phyloP scores from a whole-genome alignment of 2,888 invertebrate species.

The Drosophila diplacantha region DNA sequence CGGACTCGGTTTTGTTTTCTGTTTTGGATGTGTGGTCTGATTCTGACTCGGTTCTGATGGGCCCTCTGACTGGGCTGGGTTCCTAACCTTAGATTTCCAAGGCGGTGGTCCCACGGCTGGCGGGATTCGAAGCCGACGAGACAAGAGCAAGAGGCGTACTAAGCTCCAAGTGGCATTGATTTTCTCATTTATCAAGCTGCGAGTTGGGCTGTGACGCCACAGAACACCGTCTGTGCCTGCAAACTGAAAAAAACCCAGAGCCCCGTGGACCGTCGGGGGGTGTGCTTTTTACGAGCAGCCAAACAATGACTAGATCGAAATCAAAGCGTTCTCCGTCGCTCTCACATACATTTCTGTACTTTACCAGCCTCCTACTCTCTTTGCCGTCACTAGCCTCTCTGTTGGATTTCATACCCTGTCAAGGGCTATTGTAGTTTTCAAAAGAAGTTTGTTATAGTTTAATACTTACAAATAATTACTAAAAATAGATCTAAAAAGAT shows the following conservation, averaged over 20 bases:
- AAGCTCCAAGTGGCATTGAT: slow-evolving; percentile 57
- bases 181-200: slow-evolving; percentile 66
- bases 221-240: slow-evolving; percentile 11
- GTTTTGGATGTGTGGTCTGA: slow-evolving; percentile 4
- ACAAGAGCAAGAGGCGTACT: slow-evolving; percentile 63
- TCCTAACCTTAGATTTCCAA: slow-evolving; percentile 56
- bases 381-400: neutral
- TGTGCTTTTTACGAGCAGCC: slow-evolving; percentile 30
- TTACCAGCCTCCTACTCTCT: slow-evolving; percentile 13
- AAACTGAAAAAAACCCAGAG: slow-evolving; percentile 54
- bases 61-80: slow-evolving; percentile 1
- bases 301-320: slow-evolving; percentile 68
- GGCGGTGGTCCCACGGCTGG: slow-evolving; percentile 27
- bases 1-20: slow-evolving; percentile 11
- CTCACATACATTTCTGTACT: slow-evolving; percentile 19
- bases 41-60: slow-evolving; percentile 24
- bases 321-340: slow-evolving; percentile 47
- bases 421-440: neutral
- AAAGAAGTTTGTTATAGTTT: neutral
- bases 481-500: too few species aligned
- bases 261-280: slow-evolving; percentile 35
- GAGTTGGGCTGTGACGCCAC: slow-evolving; percentile 57
- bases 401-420: neutral
- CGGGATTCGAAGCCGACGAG: slow-evolving; percentile 37
- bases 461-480: too few species aligned